Evolutionary conservation across 2,113 vertebrate species (phyloP).

Genomic region (Anoura caudifer): DNA sequence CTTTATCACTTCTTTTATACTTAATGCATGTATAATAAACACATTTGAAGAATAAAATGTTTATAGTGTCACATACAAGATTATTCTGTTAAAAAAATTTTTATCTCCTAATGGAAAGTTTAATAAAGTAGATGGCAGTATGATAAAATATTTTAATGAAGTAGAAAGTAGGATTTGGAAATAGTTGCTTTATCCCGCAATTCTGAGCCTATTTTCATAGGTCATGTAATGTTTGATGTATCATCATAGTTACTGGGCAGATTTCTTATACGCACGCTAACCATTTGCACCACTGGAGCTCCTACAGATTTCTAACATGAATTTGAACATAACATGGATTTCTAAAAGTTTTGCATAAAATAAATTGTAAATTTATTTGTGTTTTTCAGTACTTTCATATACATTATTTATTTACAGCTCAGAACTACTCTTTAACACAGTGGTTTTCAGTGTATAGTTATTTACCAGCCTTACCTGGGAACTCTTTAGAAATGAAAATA

Average conservation of each 20-base stretch:
- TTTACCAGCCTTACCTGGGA: not conserved
- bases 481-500: constrained; percentile 2
- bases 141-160: not conserved
- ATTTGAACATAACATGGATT: not conserved
- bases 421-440: not conserved
- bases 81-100: not conserved
- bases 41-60: constrained; percentile 9
- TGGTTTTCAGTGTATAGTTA: not conserved
- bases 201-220: constrained; percentile 14
- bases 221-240: not conserved
- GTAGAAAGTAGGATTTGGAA: not conserved
- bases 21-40: not conserved
- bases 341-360: not conserved
- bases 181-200: not conserved
- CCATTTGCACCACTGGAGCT: too few species aligned
- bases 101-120: not conserved
- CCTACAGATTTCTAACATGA: not conserved
- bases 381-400: not conserved
- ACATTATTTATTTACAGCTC: not conserved
- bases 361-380: constrained; percentile 15
- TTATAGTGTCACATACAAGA: not conserved
- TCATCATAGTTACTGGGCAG: not conserved
- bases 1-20: not conserved
- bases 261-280: too few species aligned
- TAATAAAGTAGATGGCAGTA: not conserved